A percentile compares a stretch with the other conserved stretches of the same genome.
phyloP scores from a whole-genome alignment of 2,113 vertebrate species.

The Holacanthus passer region DNA sequence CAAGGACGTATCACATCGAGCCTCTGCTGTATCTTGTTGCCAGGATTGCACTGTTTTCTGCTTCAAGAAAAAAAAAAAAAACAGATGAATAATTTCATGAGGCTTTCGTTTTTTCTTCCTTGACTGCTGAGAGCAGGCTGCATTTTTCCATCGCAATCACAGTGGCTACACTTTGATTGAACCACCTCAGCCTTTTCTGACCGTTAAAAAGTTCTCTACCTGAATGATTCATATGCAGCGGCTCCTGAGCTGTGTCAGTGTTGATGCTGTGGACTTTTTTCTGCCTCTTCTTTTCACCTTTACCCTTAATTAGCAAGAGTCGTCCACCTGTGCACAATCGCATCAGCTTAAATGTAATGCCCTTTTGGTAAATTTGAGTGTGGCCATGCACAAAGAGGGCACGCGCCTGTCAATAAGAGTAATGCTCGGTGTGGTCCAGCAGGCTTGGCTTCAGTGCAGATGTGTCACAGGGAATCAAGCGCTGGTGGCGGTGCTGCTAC shows the following conservation, averaged over 20 bases:
- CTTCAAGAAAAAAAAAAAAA: not conserved
- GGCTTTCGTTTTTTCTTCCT: slow-evolving; percentile 16
- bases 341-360: slow-evolving; percentile 36
- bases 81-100: slow-evolving; percentile 58
- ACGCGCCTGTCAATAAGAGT: slow-evolving; percentile 67
- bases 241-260: not conserved
- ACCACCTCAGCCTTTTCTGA: slow-evolving; percentile 37
- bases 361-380: slow-evolving; percentile 62
- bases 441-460: slow-evolving; percentile 56
- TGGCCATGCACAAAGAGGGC: slow-evolving; percentile 29
- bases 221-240: slow-evolving; percentile 41
- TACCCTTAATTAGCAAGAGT: slow-evolving; percentile 69
- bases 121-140: slow-evolving; percentile 28
- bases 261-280: slow-evolving; percentile 25
- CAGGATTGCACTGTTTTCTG: slow-evolving; percentile 19
- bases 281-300: slow-evolving; percentile 64
- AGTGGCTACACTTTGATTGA: slow-evolving; percentile 40
- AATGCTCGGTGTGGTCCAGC: slow-evolving; percentile 52
- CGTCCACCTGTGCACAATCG: slow-evolving; percentile 46
- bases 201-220: slow-evolving; percentile 34
- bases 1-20: slow-evolving; percentile 38
- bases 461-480: slow-evolving; percentile 65
- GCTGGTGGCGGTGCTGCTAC: slow-evolving; percentile 39
- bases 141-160: slow-evolving; percentile 41
- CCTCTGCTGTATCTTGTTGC: slow-evolving; percentile 12